Base-by-base conservation (phyloP, 2,113 vertebrate species). In the Budorcas taxicolor region DNA sequence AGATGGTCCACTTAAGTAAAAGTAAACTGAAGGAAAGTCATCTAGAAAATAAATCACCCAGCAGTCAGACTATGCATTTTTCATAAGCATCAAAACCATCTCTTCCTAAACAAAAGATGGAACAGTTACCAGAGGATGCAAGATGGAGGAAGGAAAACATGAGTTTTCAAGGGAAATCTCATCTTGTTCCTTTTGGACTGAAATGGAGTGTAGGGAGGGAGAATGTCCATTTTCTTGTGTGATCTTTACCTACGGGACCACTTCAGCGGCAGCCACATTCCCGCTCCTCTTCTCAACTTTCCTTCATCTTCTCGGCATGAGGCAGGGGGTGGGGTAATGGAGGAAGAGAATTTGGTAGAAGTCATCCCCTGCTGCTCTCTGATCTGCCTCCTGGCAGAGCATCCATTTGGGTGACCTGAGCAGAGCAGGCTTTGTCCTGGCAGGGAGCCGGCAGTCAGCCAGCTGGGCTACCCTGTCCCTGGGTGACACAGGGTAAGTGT, bases 1-100 rank as follows among this genome's bases (percentile, higher is more conserved):
- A 86, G 92, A 98, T 43, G 87, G 87, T 93, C 81, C 93, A 94
- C 97, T 98, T 98, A 96, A 82, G 84, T 87, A 67, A 93, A 85
- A 60, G 47, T 31, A 97, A 98, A 96, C 96, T 62, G 43, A 95
- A 95, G 67, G 96, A 97, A 98, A 98, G 83, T 82, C 93, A 97
- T 96, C 94, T 92, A 97, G 94, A 96, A 96, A 98, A 98, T 94
- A 97, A 98, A 98, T 96, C 97, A 97, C 93, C 90, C 93, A 71
- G 87, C 50, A 83, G 23, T 40, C 94, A 97, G 90, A 95, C 96
- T 96, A 91, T 83, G 86, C 94, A 60, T 97, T 94, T 97, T 95
- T 98, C 97, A 87, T 90, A 98, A 98, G 86, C 83, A 95, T 4
- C 96, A 97, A 53, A 67, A 78, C 58, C 45, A 67, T 36, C 80